These are phyloP conservation scores for Drosophila longiperda DNA, from an alignment of 2,888 invertebrate species.

Conservation along the genomic window DNA sequence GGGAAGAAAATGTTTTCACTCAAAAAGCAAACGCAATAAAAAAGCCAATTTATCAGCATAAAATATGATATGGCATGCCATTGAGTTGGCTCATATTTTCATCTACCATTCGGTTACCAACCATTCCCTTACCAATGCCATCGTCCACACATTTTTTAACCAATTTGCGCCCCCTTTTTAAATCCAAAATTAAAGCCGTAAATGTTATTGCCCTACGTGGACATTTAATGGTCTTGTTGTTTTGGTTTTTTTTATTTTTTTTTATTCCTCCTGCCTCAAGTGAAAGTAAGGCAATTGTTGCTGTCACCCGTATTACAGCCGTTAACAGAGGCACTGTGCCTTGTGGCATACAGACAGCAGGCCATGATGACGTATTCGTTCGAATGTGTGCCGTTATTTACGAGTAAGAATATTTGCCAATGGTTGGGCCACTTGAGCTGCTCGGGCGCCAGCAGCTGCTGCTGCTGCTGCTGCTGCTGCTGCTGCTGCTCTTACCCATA, in stretches of 20 bases:
- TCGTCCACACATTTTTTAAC: conserved; percentile 15
- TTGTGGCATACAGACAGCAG: conserved; percentile 58
- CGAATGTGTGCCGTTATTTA: conserved; percentile 58
- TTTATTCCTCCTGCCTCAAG: conserved; percentile 16
- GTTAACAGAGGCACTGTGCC: conserved; percentile 48
- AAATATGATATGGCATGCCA: conserved; percentile 82
- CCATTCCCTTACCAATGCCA: background rate
- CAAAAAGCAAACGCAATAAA: conserved; percentile 80
- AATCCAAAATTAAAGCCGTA: conserved; percentile 64
- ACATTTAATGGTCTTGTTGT: conserved; percentile 13
- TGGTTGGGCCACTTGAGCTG: conserved; percentile 55
- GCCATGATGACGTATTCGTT: conserved; percentile 50
- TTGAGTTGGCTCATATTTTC: conserved; percentile 76
- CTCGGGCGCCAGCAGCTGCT: conserved; percentile 15
- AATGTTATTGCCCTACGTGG: conserved; percentile 49
- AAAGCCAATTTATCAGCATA: conserved; percentile 80
- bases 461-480: conserved; percentile 3
- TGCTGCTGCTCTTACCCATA: conserved; percentile 7
- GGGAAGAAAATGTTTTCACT: conserved; percentile 76
- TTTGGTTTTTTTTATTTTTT: conserved; percentile 16
- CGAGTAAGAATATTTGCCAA: conserved; percentile 64
- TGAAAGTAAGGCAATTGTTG: conserved; percentile 64
- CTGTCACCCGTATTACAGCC: conserved; percentile 61
- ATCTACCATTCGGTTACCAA: conserved; percentile 7
- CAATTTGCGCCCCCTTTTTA: conserved; percentile 57